Base-by-base conservation (phyloP, 2,113 vertebrate species). In the Morone saxatilis region DNA sequence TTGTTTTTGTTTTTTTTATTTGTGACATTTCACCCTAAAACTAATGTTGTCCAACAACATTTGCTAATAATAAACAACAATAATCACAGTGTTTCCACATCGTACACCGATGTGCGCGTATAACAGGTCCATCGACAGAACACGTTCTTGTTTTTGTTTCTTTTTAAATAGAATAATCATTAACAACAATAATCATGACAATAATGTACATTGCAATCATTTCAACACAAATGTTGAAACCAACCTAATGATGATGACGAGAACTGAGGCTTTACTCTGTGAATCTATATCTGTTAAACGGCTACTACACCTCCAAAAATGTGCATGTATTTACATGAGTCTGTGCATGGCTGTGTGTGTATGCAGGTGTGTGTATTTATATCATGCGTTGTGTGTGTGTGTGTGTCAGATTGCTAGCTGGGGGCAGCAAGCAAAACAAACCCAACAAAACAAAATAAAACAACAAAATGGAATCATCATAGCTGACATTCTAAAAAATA, bases 31-130 rank as follows among this genome's bases (percentile, higher is more conserved):
- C 72, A 80, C 74, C 89, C 74, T 86, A 89, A 87, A 91, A 88
- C 80, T 78, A 90, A 90, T 68, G 85, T 81, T 74, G 85, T 83
- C 91, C 91, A 85, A 90, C 86, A 93, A 92, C 92, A 91, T 86
- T 43, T 76, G 67, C 81, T 87, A 87, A 83, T 60, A 86, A 86
- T 75, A 89, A 89, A 86, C 79, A 82, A 91, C 79, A 88, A 85
- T 75, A 89, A 93, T 93, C 92, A 94, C 93, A 94, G 93, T 94
- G 92, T 93, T 88, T 92, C 78, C 91, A 93, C 93, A 93, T 90
- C 92, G 78, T 75, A 80, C 82, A 72, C 40, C 83, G 88, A 90
- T 89, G 91, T 88, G 91, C 40, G 74, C 83, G 76, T 85, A 83
- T 72, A 92, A 93, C 92, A 93, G 90, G 90, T 92, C 92, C 91